Percentiles rank a stretch among this genome's conserved stretches.
Evolutionary conservation across 2,888 invertebrate species (phyloP).

Genomic region (Coenonympha arcania): DNA sequence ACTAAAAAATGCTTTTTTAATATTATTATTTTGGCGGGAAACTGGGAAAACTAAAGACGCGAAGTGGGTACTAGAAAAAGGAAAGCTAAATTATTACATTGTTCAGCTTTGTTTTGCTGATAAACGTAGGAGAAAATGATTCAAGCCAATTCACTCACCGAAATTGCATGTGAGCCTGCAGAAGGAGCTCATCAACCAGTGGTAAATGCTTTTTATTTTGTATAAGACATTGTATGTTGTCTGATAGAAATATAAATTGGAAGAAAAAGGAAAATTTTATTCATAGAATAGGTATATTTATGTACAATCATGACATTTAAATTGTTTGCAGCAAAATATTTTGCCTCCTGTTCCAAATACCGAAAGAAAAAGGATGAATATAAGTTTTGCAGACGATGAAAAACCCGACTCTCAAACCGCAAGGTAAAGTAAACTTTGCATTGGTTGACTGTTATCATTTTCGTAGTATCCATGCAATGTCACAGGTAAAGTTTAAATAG

Average conservation of each 20-base stretch:
- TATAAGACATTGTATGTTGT: constrained; percentile 9
- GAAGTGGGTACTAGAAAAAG: background rate
- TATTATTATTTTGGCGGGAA: background rate
- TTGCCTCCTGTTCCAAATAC: background rate
- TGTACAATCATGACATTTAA: background rate
- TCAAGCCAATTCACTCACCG: constrained; percentile 45
- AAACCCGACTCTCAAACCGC: constrained; percentile 40
- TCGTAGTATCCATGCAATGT: no score
- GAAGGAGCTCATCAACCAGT: constrained; percentile 52
- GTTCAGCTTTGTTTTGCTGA: background rate
- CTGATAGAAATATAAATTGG: background rate
- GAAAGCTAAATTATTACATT: no score
- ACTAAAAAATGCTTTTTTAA: no score
- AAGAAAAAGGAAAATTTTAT: background rate
- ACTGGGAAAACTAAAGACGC: background rate
- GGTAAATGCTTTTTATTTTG: no score
- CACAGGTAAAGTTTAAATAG: no score
- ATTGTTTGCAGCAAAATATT: background rate
- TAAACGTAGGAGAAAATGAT: constrained; percentile 19
- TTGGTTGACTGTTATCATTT: no score
- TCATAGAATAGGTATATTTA: background rate
- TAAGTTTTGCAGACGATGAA: constrained; percentile 40
- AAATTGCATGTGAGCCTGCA: constrained; percentile 49
- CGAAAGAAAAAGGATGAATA: constrained; percentile 26
- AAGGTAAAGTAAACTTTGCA: constrained; percentile 38